A percentile compares a stretch with the other conserved stretches of the same genome.
phyloP scores from a whole-genome alignment of 2,888 invertebrate species.

The Erynnis tages region DNA sequence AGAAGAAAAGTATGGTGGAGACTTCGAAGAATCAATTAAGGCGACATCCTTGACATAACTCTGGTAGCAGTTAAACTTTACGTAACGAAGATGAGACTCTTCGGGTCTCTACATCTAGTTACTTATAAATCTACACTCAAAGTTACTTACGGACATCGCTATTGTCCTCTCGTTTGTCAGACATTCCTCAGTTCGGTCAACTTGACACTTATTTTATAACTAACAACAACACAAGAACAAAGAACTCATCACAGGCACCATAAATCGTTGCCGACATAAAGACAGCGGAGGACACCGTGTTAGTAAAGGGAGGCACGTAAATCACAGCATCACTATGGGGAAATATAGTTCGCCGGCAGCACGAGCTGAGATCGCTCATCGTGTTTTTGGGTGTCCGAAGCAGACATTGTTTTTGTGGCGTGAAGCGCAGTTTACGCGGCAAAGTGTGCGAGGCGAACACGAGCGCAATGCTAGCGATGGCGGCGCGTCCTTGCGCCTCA shows the following conservation, averaged over 20 bases:
- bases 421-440: conserved; percentile 30
- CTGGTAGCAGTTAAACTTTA: conserved; percentile 37
- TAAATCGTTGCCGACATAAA: conserved; percentile 39
- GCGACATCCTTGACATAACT: conserved; percentile 61
- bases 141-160: conserved; percentile 51
- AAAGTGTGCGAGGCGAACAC: conserved; percentile 36
- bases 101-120: no score
- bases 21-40: conserved; percentile 65
- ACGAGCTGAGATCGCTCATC: conserved; percentile 3
- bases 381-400: conserved; percentile 19
- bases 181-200: conserved; percentile 34
- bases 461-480: conserved; percentile 40
- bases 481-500: conserved; percentile 64
- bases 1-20: conserved; percentile 51
- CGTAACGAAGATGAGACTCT: conserved; percentile 27
- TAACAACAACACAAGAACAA: conserved; percentile 39
- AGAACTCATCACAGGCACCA: conserved; percentile 43
- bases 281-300: conserved; percentile 42
- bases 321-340: conserved; percentile 47
- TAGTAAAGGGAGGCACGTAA: conserved; percentile 49
- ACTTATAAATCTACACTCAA: conserved; percentile 2
- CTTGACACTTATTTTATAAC: conserved; percentile 29
- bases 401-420: conserved; percentile 19
- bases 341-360: conserved; percentile 43
- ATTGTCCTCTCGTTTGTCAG: conserved; percentile 34